Evolutionary conservation across 2,797 vertebrate genomes (phyloP).

Genomic region (Amblyraja radiata): DNA sequence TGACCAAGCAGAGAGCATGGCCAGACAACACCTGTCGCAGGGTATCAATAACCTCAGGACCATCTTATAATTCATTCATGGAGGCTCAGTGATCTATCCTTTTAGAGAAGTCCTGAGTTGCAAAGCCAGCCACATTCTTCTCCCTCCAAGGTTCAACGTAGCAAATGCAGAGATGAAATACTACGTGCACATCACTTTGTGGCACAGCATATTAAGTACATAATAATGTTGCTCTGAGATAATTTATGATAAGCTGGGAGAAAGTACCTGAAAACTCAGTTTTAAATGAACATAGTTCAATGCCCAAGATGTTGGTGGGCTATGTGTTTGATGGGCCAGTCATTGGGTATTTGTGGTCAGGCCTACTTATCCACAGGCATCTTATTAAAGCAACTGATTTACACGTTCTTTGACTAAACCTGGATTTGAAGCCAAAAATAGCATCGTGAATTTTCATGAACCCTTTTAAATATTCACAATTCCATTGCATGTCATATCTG

Average conservation of each 20-base stretch:
- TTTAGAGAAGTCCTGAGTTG: not conserved
- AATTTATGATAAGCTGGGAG: not conserved
- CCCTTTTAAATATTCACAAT: not conserved
- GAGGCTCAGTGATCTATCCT: not conserved
- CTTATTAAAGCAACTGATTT: not conserved
- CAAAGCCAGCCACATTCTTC: not conserved
- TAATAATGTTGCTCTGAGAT: not conserved
- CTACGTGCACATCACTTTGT: not conserved
- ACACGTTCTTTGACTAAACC: not conserved
- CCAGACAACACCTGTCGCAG: not conserved
- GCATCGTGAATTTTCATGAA: not conserved
- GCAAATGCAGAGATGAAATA: not conserved
- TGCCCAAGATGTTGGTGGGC: not conserved
- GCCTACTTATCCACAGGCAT: not conserved
- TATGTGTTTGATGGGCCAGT: not conserved
- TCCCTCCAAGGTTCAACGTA: not conserved
- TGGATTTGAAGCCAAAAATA: not conserved
- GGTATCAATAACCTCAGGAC: not conserved
- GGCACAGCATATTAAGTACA: not conserved
- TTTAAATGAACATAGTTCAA: not conserved
- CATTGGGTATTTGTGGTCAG: not conserved
- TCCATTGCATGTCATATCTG: not conserved
- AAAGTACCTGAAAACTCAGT: not conserved
- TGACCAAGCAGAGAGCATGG: not conserved
- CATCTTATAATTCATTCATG: not conserved